Evolutionary conservation across 2,797 vertebrate genomes (phyloP), one percentile per base, ranked within the genome.

Genomic region (Falco novaeseelandiae): DNA sequence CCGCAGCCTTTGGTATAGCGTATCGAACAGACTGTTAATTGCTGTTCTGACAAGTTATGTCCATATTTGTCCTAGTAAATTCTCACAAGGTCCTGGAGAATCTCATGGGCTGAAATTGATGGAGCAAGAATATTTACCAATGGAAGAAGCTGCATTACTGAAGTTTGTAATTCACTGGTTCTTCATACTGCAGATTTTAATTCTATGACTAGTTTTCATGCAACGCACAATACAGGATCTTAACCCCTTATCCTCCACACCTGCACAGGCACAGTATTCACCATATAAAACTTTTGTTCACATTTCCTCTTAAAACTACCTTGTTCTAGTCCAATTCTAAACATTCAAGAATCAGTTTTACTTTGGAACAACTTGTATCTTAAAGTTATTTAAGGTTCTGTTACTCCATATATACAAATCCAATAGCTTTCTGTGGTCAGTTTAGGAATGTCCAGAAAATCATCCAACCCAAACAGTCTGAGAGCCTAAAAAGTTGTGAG

Each of bases 381-480:
- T 44, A 10, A 65, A 63, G 48, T 83, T 76, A 71, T 73, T 92
- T 92, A 83, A 83, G 70, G 73, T 59, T 49, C 84, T 4, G 1
- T 61, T 88, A 10, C 30, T 88, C 32, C 67, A 2, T 29, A 14
- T 51, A 54, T 10, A 87, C 40, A 94, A 94, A 90, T 79, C 44
- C 26, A 63, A 51, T 2, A 84, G 65, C 30, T 74, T 12, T 80
- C 69, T 8, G 12, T 32, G 67, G 55, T 83, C 74, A 82, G 8
- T 74, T 89, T 48, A 89, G 62, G 72, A 94, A 93, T 69, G 59
- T 83, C 36, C 81, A 42, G 79, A 89, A 74, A 91, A 66, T 20
- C 36, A 59, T 80, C 88, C 88, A 93, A 93, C 12, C 30, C 78
- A 96, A 94, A 93, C 38, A 96, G 54, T 76, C 46, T 82, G 44